Evolutionary conservation across 2,888 invertebrate species (phyloP), one percentile per base, ranked within the genome.

Genomic region (Protophormia terraenovae): DNA sequence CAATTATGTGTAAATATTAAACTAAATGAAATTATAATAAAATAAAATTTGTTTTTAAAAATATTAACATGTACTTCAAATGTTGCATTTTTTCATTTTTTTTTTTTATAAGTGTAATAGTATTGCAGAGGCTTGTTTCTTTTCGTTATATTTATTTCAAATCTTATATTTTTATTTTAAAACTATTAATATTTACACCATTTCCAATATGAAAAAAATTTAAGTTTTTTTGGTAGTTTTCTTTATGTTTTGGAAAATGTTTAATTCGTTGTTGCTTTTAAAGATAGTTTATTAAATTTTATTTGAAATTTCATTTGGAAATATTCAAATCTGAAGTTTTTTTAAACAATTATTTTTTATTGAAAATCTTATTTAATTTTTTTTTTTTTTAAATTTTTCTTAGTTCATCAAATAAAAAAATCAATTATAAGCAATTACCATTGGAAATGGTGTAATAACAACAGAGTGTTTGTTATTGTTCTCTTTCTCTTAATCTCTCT

Each of bases 81-180:
- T 29, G 32, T 22, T 50, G 2, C 41, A 41, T 41, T 14, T 41
- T 32, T 41, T 14, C 41, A 41, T 14, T 41, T n/a, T 41, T 8
- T 35, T 12, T 41, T 5, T 72, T n/a, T 32, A 41, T 71, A 41
- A 19, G 35, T 67, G 35, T 58, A 29, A 73, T 58, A 69, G 38
- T 62, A 69, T 81, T 81, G 53, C 62, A 75, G 73, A 81, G 67
- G 67, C 73, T 81, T 24, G 19, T 58, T 60, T 53, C 14, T 47
- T 47, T 32, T 22, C 14, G 66, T 62, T 35, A n/a, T 2, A 41
- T 16, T 27, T 66, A 29, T 58, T 29, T 12, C 6, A 27, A 24
- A n/a, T 60, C n/a, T 53, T 27, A n/a, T n/a, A n/a, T 53, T 14
- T 62, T 24, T 12, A 4, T 32, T 35, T 10, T 67, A 24, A n/a